These are phyloP conservation scores for Pomatostomus ruficeps DNA, from an alignment of 2,113 vertebrate genomes.

Conservation along the genomic window DNA sequence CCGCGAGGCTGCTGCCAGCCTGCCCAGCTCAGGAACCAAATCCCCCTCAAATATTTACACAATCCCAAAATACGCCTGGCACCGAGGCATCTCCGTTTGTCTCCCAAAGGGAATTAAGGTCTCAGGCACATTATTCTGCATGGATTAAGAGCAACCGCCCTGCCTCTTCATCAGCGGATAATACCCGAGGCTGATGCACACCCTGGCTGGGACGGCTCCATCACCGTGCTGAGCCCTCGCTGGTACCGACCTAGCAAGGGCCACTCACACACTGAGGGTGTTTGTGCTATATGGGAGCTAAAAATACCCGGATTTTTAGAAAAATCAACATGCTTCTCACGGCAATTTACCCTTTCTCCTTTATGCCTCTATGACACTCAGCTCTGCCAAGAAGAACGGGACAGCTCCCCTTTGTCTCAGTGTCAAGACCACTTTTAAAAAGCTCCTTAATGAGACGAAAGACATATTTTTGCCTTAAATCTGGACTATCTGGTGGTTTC, in stretches of 20 bases:
- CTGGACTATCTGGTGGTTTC: not conserved
- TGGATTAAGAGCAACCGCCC: fast-evolving
- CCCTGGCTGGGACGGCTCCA: not conserved
- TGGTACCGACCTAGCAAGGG: fast-evolving
- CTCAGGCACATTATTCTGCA: not conserved
- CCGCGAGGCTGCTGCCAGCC: not conserved
- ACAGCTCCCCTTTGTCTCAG: not conserved
- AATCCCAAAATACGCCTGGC: not conserved
- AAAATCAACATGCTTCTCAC: not conserved
- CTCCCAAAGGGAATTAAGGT: not conserved
- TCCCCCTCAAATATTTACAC: not conserved
- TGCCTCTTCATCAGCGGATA: not conserved
- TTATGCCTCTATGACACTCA: fast-evolving
- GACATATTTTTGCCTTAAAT: not conserved
- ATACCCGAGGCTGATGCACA: not conserved
- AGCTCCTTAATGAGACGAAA: not conserved
- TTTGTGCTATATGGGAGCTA: not conserved
- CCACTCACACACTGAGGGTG: not conserved
- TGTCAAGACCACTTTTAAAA: not conserved
- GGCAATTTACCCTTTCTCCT: not conserved
- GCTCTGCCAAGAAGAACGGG: not conserved
- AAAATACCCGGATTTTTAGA: not conserved
- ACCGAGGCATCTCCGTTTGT: not conserved
- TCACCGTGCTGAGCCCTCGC: not conserved
- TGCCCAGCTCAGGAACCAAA: not conserved